phyloP scores from a whole-genome alignment of 2,888 invertebrate genomes.

The Drosophila cyrtoloma region DNA sequence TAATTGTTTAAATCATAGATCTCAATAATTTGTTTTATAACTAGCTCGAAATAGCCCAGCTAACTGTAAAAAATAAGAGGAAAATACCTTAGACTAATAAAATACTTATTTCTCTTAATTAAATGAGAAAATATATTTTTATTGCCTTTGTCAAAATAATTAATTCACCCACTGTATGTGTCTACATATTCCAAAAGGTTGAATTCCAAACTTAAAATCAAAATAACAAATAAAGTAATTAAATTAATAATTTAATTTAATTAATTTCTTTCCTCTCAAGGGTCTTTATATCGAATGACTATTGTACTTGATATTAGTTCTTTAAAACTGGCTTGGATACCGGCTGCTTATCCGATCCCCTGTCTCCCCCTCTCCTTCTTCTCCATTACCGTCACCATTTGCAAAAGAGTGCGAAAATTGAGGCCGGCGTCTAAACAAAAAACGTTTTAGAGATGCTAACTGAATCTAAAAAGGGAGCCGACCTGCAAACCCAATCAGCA shows the following conservation, averaged over 20 bases:
- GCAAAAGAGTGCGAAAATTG: slow-evolving; percentile 56
- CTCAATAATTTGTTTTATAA: no score
- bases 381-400: slow-evolving; percentile 8
- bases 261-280: neutral
- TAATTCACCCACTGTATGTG: neutral
- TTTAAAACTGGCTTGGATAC: neutral
- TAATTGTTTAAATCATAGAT: no score
- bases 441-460: slow-evolving; percentile 8
- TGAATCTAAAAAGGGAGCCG: neutral
- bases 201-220: no score
- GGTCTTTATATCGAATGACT: neutral
- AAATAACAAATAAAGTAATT: neutral
- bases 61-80: no score
- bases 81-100: no score
- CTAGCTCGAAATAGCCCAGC: no score
- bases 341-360: neutral
- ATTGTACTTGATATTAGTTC: neutral
- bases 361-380: neutral
- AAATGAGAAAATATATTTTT: no score
- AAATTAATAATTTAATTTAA: neutral
- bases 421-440: slow-evolving; percentile 35
- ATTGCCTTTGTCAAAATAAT: neutral
- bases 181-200: neutral
- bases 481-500: neutral
- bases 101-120: no score